These are phyloP conservation scores for Aromia moschata DNA, from an alignment of 2,888 invertebrate genomes.

Conservation along the genomic window DNA sequence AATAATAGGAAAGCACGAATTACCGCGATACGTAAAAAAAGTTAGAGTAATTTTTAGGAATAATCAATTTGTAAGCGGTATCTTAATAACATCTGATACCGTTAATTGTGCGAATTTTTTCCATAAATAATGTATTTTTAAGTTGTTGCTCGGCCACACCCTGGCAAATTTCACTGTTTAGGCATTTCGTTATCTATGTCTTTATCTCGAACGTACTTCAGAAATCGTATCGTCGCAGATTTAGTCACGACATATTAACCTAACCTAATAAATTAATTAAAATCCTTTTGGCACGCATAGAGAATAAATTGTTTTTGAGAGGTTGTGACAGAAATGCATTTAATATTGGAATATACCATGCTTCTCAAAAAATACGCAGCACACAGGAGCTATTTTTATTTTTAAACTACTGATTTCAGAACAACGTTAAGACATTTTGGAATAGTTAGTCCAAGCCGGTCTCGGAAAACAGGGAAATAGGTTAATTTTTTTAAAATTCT, in stretches of 20 bases:
- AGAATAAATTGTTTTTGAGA: too few species aligned
- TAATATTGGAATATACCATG: too few species aligned
- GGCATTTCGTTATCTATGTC: conserved; percentile 11
- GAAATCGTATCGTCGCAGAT: conserved; percentile 1
- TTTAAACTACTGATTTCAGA: too few species aligned
- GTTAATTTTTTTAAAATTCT: too few species aligned
- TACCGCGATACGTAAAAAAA: conserved; percentile 13
- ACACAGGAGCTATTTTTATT: too few species aligned
- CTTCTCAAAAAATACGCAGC: too few species aligned
- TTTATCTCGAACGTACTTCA: conserved; percentile 1
- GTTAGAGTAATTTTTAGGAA: conserved; percentile 34
- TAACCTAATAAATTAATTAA: conserved; percentile 22
- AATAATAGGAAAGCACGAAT: conserved; percentile 13
- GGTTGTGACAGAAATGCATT: too few species aligned
- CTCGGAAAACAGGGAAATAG: too few species aligned
- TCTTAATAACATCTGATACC: conserved; percentile 39
- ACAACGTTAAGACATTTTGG: too few species aligned
- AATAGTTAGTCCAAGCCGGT: too few species aligned
- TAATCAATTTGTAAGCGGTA: conserved; percentile 39
- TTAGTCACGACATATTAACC: background rate
- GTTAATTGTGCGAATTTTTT: conserved; percentile 36
- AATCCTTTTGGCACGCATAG: conserved; percentile 5
- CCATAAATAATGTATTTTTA: conserved; percentile 37
- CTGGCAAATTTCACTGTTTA: conserved; percentile 1
- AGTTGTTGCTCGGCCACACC: conserved; percentile 26